phyloP scores from a whole-genome alignment of 2,888 invertebrate genomes.

The Lepidochrysops patricia region DNA sequence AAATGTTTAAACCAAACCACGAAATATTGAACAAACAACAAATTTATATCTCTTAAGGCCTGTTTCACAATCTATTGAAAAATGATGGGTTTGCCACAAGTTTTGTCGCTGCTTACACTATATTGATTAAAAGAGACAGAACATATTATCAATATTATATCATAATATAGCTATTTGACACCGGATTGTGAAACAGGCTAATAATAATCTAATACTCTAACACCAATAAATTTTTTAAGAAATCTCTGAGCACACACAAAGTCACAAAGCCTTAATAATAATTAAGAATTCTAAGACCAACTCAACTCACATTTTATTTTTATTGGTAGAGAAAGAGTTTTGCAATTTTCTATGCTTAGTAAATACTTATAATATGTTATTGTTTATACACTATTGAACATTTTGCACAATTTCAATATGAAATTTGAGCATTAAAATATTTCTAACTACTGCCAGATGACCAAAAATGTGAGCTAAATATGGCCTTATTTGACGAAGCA shows the following conservation, averaged over 20 bases:
- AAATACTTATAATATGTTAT: background rate
- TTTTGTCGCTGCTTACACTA: too few relatives aligned
- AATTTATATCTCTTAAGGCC: background rate
- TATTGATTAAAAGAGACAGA: too few relatives aligned
- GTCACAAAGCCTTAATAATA: background rate
- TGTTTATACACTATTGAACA: background rate
- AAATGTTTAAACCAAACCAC: background rate
- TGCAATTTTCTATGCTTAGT: background rate
- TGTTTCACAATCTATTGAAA: too few relatives aligned
- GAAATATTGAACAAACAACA: slow-evolving; percentile 9
- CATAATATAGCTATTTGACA: too few relatives aligned
- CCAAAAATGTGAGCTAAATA: background rate
- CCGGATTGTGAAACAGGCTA: too few relatives aligned
- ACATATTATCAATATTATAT: too few relatives aligned
- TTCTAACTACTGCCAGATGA: background rate
- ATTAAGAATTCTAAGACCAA: background rate
- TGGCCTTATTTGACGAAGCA: background rate
- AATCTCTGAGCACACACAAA: background rate
- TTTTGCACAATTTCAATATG: background rate
- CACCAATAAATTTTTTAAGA: slow-evolving; percentile 11
- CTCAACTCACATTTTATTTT: background rate
- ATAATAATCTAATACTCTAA: slow-evolving; percentile 7
- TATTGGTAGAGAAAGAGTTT: background rate
- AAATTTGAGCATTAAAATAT: background rate
- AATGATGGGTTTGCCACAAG: too few relatives aligned